Evolutionary conservation across 2,888 invertebrate genomes (phyloP).

Genomic region (Patella caerulea): DNA sequence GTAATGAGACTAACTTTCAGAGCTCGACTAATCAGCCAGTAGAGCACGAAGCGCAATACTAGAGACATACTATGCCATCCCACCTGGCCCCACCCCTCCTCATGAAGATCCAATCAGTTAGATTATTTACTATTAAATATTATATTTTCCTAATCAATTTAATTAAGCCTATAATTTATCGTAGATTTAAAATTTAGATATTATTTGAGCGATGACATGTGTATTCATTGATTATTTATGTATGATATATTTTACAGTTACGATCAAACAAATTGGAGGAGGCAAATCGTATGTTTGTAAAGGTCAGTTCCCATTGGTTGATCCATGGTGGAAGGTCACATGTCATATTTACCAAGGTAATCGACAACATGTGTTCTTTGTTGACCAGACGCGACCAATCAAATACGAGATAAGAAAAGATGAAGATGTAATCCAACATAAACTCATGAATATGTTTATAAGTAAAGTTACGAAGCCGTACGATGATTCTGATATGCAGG

Average conservation of each 20-base stretch:
- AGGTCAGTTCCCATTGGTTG: constrained; percentile 44
- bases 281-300: constrained; percentile 25
- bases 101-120: too few relatives aligned
- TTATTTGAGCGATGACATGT: too few relatives aligned
- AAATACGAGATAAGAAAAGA: constrained; percentile 51
- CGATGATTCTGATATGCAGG: constrained; percentile 6
- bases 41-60: too few relatives aligned
- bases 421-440: constrained; percentile 32
- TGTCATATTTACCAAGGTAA: constrained; percentile 39
- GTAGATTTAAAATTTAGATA: too few relatives aligned
- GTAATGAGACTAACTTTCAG: too few relatives aligned
- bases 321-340: constrained; percentile 53
- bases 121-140: too few relatives aligned
- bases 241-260: background rate
- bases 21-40: too few relatives aligned
- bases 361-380: background rate
- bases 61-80: too few relatives aligned
- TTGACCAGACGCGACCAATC: constrained; percentile 23
- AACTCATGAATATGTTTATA: constrained; percentile 45
- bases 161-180: too few relatives aligned
- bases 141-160: too few relatives aligned
- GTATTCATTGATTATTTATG: too few relatives aligned
- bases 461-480: constrained; percentile 29
- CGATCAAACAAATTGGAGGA: constrained; percentile 22
- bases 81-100: too few relatives aligned